phyloP scores from a whole-genome alignment of 2,797 vertebrate genomes.

The Poecilia wingei region DNA sequence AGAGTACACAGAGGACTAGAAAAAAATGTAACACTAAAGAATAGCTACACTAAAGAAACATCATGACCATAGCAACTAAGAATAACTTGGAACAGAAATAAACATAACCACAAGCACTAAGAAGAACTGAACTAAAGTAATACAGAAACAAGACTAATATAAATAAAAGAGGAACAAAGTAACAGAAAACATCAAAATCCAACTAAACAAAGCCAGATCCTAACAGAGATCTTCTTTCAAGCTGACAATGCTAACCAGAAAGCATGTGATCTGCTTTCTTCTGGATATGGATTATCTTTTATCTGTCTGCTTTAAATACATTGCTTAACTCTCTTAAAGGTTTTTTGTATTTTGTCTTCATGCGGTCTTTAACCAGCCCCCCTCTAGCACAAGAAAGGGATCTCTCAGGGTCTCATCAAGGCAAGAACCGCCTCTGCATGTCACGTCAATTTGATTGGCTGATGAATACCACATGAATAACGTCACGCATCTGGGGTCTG shows the following conservation, averaged over 20 bases:
- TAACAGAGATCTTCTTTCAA: background rate
- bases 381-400: background rate
- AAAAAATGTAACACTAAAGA: too few relatives aligned
- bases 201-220: background rate
- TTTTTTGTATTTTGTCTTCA: background rate
- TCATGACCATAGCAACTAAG: too few relatives aligned
- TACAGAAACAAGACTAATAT: too few relatives aligned
- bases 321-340: background rate
- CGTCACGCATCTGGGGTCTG: slow-evolving; percentile 2
- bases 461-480: background rate
- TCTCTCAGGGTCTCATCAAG: background rate
- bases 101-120: too few relatives aligned
- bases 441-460: slow-evolving; percentile 11
- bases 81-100: too few relatives aligned
- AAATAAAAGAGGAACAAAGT: too few relatives aligned
- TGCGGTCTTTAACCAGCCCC: background rate
- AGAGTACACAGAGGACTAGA: background rate
- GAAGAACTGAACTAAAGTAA: too few relatives aligned
- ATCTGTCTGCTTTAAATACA: background rate
- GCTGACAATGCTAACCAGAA: background rate
- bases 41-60: too few relatives aligned
- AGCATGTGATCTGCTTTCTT: background rate
- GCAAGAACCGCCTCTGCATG: background rate
- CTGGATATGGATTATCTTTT: background rate
- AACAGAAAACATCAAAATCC: too few relatives aligned